A percentile compares a stretch with the other conserved stretches of the same genome.
phyloP scores from a whole-genome alignment of 2,797 vertebrate species.

The Myioborus miniatus region DNA sequence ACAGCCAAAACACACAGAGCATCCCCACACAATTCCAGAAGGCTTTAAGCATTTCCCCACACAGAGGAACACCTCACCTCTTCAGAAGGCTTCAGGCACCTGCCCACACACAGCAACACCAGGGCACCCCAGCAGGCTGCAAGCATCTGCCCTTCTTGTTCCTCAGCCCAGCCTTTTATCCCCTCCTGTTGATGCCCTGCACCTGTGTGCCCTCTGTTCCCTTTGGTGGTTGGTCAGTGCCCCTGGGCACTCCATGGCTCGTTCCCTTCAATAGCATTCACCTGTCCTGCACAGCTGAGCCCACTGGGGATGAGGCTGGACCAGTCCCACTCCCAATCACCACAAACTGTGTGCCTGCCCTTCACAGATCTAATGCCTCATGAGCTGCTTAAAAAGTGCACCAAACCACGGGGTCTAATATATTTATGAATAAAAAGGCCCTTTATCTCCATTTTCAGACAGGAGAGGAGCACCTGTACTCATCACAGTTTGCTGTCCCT shows the following conservation, averaged over 20 bases:
- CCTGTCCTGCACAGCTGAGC: neutral
- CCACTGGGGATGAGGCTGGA: neutral
- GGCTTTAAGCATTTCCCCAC: neutral
- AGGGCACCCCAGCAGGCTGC: neutral
- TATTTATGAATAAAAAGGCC: neutral
- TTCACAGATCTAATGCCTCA: neutral
- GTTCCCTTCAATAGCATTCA: neutral
- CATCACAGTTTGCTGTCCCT: neutral
- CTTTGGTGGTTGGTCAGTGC: neutral
- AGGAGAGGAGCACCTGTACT: neutral
- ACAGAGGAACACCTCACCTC: neutral
- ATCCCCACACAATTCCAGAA: neutral
- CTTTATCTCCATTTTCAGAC: neutral
- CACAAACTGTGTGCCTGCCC: neutral
- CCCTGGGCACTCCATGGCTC: no score
- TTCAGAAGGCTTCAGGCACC: no score
- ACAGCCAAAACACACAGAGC: fast-evolving
- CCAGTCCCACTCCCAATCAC: neutral
- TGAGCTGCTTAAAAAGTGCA: neutral
- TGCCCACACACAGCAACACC: neutral
- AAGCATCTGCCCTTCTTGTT: neutral
- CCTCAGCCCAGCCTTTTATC: neutral
- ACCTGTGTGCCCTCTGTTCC: neutral
- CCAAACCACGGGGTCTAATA: neutral
- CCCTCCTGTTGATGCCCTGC: neutral